Conservation (phyloP, 2,797 vertebrate genomes). For the Glossophaga mutica region DNA sequence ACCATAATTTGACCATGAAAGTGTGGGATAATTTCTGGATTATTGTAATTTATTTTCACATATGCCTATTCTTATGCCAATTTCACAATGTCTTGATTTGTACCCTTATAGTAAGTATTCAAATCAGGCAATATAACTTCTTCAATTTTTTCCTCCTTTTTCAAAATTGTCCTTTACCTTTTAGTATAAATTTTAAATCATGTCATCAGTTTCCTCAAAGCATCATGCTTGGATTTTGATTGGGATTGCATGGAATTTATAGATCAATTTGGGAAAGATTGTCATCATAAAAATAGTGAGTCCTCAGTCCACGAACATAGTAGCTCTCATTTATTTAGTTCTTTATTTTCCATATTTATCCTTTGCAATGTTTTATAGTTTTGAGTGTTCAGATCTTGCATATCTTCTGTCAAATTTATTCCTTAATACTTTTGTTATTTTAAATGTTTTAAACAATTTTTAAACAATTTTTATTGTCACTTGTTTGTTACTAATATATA, state of each 20-base stretch:
- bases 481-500: background rate
- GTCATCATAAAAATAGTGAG: background rate
- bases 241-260: background rate
- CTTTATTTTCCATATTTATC: background rate
- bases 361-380: background rate
- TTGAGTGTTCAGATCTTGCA: background rate
- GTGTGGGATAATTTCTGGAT: background rate
- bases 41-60: background rate
- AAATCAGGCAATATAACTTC: background rate
- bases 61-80: background rate
- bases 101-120: background rate
- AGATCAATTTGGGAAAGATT: background rate
- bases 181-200: background rate
- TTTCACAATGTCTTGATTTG: background rate
- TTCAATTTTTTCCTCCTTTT: background rate
- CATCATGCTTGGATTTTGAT: conserved; percentile 1
- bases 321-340: background rate
- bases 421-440: background rate
- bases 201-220: background rate
- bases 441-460: background rate
- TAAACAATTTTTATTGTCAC: background rate
- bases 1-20: background rate
- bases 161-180: background rate
- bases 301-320: background rate
- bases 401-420: background rate